Percentiles rank a stretch among this genome's conserved stretches.
Conservation (phyloP, 2,888 invertebrate species). For the Clanis bilineata region DNA sequence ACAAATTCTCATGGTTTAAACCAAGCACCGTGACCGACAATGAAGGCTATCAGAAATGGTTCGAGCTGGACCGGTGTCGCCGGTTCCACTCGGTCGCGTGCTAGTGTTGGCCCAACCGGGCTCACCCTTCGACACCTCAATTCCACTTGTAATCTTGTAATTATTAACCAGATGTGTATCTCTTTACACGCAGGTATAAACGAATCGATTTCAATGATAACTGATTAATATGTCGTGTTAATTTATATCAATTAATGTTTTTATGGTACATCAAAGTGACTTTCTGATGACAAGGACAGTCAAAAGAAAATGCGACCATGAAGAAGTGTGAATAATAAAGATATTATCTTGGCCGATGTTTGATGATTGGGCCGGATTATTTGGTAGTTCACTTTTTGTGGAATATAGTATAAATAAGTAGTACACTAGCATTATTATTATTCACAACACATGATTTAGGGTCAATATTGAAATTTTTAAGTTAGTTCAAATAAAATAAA, state of each 20-base stretch:
- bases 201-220: not conserved
- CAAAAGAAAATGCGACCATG: not conserved
- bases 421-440: too few relatives aligned
- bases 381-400: not conserved
- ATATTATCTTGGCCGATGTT: not conserved
- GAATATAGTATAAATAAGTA: too few relatives aligned
- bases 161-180: conserved; percentile 1
- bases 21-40: conserved; percentile 45
- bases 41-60: conserved; percentile 59
- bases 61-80: conserved; percentile 53
- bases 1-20: conserved; percentile 29
- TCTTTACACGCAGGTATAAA: not conserved
- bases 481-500: too few relatives aligned
- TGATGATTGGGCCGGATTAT: not conserved
- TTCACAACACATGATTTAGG: too few relatives aligned
- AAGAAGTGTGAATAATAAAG: not conserved
- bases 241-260: not conserved
- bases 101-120: conserved; percentile 22
- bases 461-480: too few relatives aligned
- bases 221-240: not conserved
- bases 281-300: not conserved
- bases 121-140: conserved; percentile 49
- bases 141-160: conserved; percentile 32
- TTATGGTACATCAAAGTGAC: not conserved
- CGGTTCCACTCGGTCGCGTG: conserved; percentile 38